phyloP scores from a whole-genome alignment of 2,888 invertebrate species.

The Anticlea derivata region DNA sequence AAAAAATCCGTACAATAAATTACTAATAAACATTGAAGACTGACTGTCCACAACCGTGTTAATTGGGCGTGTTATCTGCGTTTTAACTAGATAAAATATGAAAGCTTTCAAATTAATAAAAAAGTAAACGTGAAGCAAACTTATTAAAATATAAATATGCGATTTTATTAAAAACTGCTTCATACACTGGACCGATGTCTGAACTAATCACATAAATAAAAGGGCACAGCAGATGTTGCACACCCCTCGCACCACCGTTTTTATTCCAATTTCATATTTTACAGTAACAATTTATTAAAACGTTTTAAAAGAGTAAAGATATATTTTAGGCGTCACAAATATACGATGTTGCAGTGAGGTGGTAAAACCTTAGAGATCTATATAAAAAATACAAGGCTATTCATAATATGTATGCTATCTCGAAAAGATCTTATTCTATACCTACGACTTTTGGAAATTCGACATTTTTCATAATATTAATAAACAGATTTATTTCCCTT shows the following conservation, averaged over 20 bases:
- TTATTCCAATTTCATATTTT: slow-evolving; percentile 68
- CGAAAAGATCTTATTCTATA: too few species aligned
- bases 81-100: not conserved
- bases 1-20: too few species aligned
- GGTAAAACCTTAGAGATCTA: too few species aligned
- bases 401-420: too few species aligned
- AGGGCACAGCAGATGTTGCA: slow-evolving; percentile 69
- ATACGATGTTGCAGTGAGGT: slow-evolving; percentile 62
- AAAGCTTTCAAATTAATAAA: slow-evolving; percentile 9
- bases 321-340: not conserved
- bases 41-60: too few species aligned
- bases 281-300: slow-evolving; percentile 44
- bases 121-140: slow-evolving; percentile 39
- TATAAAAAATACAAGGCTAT: too few species aligned
- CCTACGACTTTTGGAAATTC: too few species aligned
- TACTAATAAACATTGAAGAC: too few species aligned
- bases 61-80: not conserved
- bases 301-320: slow-evolving; percentile 1
- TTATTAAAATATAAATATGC: slow-evolving; percentile 73
- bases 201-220: slow-evolving; percentile 77
- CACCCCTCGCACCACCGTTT: slow-evolving; percentile 56
- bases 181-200: slow-evolving; percentile 59
- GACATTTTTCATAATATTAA: too few species aligned
- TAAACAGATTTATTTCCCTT: too few species aligned
- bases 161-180: slow-evolving; percentile 69